phyloP scores from a whole-genome alignment of 2,888 invertebrate genomes.

The Agrochola litura region DNA sequence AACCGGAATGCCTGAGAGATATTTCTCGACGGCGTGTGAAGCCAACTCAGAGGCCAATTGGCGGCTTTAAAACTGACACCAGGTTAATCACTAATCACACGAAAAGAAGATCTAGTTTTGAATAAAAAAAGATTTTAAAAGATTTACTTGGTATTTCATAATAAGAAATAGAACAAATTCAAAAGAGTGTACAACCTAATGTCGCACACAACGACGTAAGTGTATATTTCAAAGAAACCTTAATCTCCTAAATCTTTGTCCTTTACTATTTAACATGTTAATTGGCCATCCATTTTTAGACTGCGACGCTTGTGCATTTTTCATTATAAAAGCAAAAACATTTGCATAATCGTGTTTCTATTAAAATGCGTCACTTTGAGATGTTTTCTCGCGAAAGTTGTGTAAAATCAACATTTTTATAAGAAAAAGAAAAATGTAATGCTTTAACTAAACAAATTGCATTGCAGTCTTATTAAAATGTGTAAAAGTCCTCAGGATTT shows the following conservation, averaged over 20 bases:
- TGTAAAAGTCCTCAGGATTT: conserved; percentile 39
- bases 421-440: conserved; percentile 20
- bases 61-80: too few relatives aligned
- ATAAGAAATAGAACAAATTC: not conserved
- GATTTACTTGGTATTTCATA: not conserved
- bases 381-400: conserved; percentile 50
- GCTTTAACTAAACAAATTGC: conserved; percentile 52
- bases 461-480: conserved; percentile 52
- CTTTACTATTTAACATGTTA: conserved; percentile 75
- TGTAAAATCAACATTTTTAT: conserved; percentile 49
- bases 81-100: too few relatives aligned
- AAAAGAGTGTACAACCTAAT: not conserved
- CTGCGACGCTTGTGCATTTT: conserved; percentile 73
- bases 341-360: conserved; percentile 74
- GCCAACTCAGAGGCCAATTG: too few relatives aligned
- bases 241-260: conserved; percentile 49
- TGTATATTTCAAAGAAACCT: conserved; percentile 1
- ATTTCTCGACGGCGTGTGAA: too few relatives aligned
- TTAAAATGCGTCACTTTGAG: conserved; percentile 62
- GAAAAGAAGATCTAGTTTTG: too few relatives aligned
- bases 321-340: conserved; percentile 71
- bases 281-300: conserved; percentile 72
- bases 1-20: too few relatives aligned
- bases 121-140: too few relatives aligned
- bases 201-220: not conserved